Conservation (phyloP, 2,113 vertebrate species). For the Elanoides forficatus region DNA sequence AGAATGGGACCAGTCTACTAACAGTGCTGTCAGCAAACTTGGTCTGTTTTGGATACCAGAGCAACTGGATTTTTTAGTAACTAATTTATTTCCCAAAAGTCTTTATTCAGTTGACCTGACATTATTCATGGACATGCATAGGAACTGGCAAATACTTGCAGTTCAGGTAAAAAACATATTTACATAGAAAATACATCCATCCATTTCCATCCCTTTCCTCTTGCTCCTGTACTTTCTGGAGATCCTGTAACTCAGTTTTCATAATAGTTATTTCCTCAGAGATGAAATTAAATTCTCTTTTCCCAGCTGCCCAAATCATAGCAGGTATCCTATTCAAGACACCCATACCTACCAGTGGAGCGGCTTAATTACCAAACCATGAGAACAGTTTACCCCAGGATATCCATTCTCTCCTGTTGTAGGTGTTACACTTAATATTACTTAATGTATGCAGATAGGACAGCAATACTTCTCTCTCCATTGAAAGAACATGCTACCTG, state of each 20-base stretch:
- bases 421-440: neutral
- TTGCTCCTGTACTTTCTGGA: neutral
- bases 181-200: neutral
- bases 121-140: neutral
- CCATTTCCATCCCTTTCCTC: neutral
- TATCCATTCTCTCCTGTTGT: neutral
- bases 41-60: neutral
- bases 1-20: neutral
- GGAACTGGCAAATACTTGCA: neutral
- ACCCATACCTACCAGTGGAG: neutral
- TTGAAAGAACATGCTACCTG: neutral
- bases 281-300: neutral
- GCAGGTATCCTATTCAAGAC: neutral
- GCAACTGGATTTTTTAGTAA: neutral
- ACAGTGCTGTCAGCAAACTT: neutral
- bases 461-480: neutral
- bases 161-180: neutral
- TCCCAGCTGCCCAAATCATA: neutral
- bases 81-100: neutral
- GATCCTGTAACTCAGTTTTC: neutral
- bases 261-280: neutral
- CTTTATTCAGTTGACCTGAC: neutral
- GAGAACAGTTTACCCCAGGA: neutral
- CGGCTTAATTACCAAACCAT: neutral
- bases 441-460: neutral